These are phyloP conservation scores for Pelobates cultripes DNA, from an alignment of 2,797 vertebrate genomes.

Conservation along the genomic window DNA sequence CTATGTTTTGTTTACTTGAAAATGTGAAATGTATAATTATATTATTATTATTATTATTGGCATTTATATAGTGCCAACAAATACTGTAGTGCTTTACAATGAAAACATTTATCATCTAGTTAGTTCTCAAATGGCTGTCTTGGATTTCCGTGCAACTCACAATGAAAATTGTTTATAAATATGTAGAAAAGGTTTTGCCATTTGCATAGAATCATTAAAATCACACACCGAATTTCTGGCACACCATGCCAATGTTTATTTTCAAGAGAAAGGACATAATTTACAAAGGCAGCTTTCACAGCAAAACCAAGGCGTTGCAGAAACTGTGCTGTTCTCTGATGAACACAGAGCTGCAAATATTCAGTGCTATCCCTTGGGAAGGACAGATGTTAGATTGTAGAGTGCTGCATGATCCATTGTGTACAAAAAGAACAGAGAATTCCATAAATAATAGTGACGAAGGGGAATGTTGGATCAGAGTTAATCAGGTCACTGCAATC, in stretches of 20 bases:
- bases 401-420: slow-evolving; percentile 41
- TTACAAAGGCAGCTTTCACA: slow-evolving; percentile 48
- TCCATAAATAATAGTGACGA: slow-evolving; percentile 39
- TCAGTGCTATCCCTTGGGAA: slow-evolving; percentile 47
- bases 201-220: too few species aligned
- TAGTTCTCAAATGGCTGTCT: too few species aligned
- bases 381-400: slow-evolving; percentile 42
- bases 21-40: too few species aligned
- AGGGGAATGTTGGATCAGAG: slow-evolving; percentile 35
- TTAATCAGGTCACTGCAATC: slow-evolving; percentile 53
- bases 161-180: too few species aligned
- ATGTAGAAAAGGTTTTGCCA: too few species aligned
- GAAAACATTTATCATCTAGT: too few species aligned
- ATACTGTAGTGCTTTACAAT: too few species aligned
- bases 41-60: too few species aligned
- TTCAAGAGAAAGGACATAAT: slow-evolving; percentile 38
- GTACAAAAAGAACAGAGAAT: slow-evolving; percentile 25
- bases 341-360: slow-evolving; percentile 42
- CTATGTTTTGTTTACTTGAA: too few species aligned
- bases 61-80: too few species aligned
- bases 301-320: slow-evolving; percentile 45
- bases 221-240: slow-evolving; percentile 33
- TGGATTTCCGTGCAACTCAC: too few species aligned
- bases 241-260: slow-evolving; percentile 28
- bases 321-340: slow-evolving; percentile 42